Evolutionary conservation across 2,888 invertebrate genomes (phyloP), one percentile per base, ranked within the genome.

Genomic region (Aromia moschata): DNA sequence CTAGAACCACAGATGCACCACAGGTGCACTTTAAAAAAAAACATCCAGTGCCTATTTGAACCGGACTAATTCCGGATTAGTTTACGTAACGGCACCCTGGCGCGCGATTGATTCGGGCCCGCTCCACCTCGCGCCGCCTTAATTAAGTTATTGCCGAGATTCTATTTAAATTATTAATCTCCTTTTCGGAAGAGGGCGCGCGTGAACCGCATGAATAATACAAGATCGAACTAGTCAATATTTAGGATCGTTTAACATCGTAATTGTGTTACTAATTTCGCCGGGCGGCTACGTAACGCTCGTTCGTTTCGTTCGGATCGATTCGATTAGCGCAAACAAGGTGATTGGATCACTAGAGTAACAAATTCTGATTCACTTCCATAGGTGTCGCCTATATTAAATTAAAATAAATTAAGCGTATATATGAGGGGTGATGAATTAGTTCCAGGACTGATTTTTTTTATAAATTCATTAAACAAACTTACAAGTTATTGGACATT

Each of bases 251-350:
- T 51, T 51, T 40, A 38, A 51, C 51, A 51, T 40, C 30, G 15
- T 37, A 20, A 51, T 51, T 38, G 51, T 40, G 51, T 51, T 51
- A 51, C 38, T 38, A 51, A 37, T 51, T 51, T 25, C 25, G 38
- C 38, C 12, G 38, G 38, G 37, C 12, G 38, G 38, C 38, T 38
- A 15, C 25, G 36, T 46, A 36, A 33, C 36, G 17, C 46, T 31
- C 36, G 31, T 46, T 45, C 31, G 15, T 46, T 46, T 36, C 15
- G 30, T 31, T 11, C 46, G 20, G 31, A 30, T 30, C 46, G n/a
- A 40, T 17, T 40, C 17, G 40, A 40, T 40, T 40, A 40, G 17
- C 25, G n/a, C n/a, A n/a, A n/a, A n/a, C n/a, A n/a, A n/a, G n/a
- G n/a, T n/a, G n/a, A n/a, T n/a, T n/a, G n/a, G n/a, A n/a, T n/a